phyloP scores from a whole-genome alignment of 2,113 vertebrate genomes.

The Hepsetus odoe region DNA sequence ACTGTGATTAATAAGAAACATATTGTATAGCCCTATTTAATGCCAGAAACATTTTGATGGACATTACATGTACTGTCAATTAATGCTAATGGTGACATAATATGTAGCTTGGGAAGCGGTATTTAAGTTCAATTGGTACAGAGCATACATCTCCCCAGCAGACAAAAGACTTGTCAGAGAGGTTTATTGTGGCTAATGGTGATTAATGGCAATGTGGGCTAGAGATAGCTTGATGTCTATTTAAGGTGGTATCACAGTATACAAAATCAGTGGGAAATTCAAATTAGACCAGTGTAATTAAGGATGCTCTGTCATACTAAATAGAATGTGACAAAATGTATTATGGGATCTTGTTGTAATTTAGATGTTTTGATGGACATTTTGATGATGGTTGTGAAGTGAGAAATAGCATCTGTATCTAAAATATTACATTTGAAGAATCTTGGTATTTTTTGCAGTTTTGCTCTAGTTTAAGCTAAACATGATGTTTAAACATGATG shows the following conservation, averaged over 20 bases:
- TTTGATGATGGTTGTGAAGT: not conserved
- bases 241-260: not conserved
- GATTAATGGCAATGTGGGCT: conserved; percentile 24
- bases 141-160: not conserved
- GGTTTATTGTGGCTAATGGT: conserved; percentile 27
- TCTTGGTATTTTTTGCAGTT: not conserved
- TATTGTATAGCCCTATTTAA: not conserved
- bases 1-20: not conserved
- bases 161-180: conserved; percentile 1
- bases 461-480: not conserved
- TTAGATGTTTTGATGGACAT: not conserved
- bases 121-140: not conserved
- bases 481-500: not conserved
- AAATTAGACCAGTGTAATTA: not conserved
- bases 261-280: too few species aligned
- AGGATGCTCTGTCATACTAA: not conserved
- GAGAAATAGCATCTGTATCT: too few species aligned
- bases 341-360: not conserved
- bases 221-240: not conserved
- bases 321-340: not conserved
- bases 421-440: not conserved
- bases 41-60: not conserved
- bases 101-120: not conserved
- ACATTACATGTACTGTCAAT: not conserved
- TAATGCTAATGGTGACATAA: not conserved